phyloP scores from a whole-genome alignment of 2,797 vertebrate genomes.

The Chaetodon trifasciatus region DNA sequence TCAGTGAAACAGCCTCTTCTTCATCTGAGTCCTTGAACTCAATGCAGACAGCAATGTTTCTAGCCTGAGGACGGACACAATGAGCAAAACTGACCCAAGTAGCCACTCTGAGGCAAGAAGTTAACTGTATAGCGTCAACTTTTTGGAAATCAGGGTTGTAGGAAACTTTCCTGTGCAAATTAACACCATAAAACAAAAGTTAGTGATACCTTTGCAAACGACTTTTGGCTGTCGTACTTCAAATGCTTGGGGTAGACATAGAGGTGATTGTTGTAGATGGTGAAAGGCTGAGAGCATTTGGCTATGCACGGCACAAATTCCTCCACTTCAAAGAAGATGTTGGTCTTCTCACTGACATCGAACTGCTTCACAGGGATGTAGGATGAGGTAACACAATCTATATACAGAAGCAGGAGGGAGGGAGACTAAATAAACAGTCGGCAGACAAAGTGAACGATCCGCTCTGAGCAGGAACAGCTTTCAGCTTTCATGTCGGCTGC shows the following conservation, averaged over 20 bases:
- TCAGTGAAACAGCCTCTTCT: constrained; percentile 86
- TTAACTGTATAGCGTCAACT: no score
- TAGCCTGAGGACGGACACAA: constrained; percentile 86
- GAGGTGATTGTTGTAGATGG: constrained; percentile 98
- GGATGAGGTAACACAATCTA: constrained; percentile 97
- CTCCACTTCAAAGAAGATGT: constrained; percentile 92
- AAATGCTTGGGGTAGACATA: constrained; percentile 96
- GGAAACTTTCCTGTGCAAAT: background rate
- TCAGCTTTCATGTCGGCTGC: constrained; percentile 42
- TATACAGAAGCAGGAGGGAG: constrained; percentile 53
- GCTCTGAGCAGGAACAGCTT: constrained; percentile 36
- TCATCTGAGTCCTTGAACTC: constrained; percentile 97
- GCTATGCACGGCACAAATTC: constrained; percentile 97
- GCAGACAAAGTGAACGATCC: constrained; percentile 37
- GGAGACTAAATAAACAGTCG: constrained; percentile 63
- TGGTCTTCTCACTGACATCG: constrained; percentile 86
- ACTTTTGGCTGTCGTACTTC: constrained; percentile 97
- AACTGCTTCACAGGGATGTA: constrained; percentile 97
- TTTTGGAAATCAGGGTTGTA: no score
- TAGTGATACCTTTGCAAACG: constrained; percentile 92
- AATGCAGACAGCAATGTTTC: constrained; percentile 89
- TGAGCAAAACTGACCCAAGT: background rate
- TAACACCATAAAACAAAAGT: background rate
- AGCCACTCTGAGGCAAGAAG: background rate
- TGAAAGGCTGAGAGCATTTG: constrained; percentile 96